Evolutionary conservation across 2,113 vertebrate species (phyloP).

Genomic region (Pyxicephalus adspersus): DNA sequence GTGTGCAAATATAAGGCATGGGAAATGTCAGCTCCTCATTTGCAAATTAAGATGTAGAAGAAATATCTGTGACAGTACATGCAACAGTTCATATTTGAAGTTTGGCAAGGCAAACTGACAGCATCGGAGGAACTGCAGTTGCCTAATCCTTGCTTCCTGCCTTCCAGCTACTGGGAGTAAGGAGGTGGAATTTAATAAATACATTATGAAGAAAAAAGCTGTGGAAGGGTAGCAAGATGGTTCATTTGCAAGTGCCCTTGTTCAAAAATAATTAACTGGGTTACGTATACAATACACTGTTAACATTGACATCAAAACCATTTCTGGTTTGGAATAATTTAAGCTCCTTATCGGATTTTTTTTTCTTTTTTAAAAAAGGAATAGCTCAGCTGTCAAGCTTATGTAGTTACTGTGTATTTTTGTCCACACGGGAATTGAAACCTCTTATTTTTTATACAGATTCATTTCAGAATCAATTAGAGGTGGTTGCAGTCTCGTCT

Average conservation of each 20-base stretch:
- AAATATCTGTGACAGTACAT: constrained; percentile 84
- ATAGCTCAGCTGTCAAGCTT: constrained; percentile 79
- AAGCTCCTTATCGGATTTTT: constrained; percentile 84
- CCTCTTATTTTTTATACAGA: constrained; percentile 82
- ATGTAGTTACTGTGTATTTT: constrained; percentile 77
- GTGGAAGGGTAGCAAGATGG: constrained; percentile 67
- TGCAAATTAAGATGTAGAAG: constrained; percentile 91
- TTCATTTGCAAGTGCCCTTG: constrained; percentile 72
- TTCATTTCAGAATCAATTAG: constrained; percentile 95
- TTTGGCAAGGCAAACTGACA: constrained; percentile 82
- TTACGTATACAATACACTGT: constrained; percentile 76
- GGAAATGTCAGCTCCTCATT: constrained; percentile 82
- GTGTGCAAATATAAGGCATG: constrained; percentile 75
- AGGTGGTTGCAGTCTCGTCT: constrained; percentile 79
- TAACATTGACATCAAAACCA: constrained; percentile 79
- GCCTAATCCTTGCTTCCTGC: constrained; percentile 86
- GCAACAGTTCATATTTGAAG: constrained; percentile 84
- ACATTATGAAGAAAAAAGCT: constrained; percentile 75
- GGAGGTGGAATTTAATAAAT: constrained; percentile 84
- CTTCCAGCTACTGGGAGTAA: constrained; percentile 77
- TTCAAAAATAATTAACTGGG: constrained; percentile 80
- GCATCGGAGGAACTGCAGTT: constrained; percentile 75
- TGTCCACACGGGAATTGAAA: constrained; percentile 79
- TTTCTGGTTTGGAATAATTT: constrained; percentile 80
- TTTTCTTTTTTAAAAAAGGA: constrained; percentile 65